Base-by-base conservation (phyloP, 2,888 invertebrate species). In the Agrilus mali region DNA sequence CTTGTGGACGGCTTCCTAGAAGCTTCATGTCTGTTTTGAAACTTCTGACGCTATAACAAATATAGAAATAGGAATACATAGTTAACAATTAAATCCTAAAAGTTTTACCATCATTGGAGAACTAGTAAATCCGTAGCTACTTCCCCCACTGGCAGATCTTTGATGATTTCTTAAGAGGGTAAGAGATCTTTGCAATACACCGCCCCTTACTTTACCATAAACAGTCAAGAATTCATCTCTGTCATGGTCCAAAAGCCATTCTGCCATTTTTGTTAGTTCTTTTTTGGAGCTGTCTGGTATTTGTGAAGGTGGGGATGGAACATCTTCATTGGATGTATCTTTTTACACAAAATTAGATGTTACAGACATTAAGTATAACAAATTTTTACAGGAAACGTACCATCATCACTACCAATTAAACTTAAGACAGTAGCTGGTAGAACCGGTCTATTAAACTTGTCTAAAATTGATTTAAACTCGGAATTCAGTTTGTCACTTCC, bases 381-480 rank as follows among this genome's bases (percentile, higher is more conserved):
- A 27, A 7, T 22, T 38, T 15, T 4, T 6, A 4, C 15, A n/a
- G 8, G 8, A 35, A 13, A 63, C 14, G 60, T 71, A 73, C 89
- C 90, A 64, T 92, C 90, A 64, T 92, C 92, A 42, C 82, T 77
- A 49, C 85, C 82, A 33, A 93, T 83, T 56, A 90, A 73, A 61
- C 94, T 93, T 59, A 95, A 71, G 8, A 96, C 73, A n/a, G 85
- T 78, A 2, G 92, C 85, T 0, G 95, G 86, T 15, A 88, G 78
- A 42, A 94, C 70, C 0, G 92, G 87, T 49, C 84, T 80, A 45
- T 90, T 92, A 65, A 94, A 86, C 48, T 89, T 81, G 48, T 80
- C 81, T 33, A 96, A 67, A 46, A 92, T 71, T 53, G 86, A 86
- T 54, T 89, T 85, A 64, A 94, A 94, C 54, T 96, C 92, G 46